These are phyloP conservation scores for Drosophila rubida DNA, from an alignment of 2,888 invertebrate species.

Conservation along the genomic window DNA sequence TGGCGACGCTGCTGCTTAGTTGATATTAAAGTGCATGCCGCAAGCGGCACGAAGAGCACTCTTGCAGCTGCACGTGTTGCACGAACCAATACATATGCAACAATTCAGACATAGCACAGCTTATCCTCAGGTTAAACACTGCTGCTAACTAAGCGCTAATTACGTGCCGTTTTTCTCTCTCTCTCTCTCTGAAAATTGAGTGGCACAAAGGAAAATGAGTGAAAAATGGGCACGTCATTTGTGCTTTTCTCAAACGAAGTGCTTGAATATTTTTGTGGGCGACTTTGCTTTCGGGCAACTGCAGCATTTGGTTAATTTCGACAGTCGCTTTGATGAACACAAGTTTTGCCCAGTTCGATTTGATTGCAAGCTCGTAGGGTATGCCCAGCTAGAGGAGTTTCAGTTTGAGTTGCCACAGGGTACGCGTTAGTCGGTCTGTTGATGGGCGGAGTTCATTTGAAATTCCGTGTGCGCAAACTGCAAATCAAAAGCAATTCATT, in stretches of 20 bases:
- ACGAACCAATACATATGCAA: no score
- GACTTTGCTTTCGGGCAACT: no score
- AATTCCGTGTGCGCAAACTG: slow-evolving; percentile 35
- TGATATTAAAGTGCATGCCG: slow-evolving; percentile 2
- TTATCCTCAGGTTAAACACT: slow-evolving; percentile 13
- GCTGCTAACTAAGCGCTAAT: slow-evolving; percentile 19
- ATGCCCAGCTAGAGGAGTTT: no score
- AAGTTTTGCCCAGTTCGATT: slow-evolving; percentile 11
- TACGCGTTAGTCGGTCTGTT: not conserved
- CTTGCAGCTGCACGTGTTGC: no score
- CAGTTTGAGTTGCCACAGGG: no score
- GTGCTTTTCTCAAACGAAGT: no score
- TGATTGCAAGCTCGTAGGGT: no score
- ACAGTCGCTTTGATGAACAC: slow-evolving; percentile 6
- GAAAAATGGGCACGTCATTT: not conserved
- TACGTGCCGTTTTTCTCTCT: not conserved
- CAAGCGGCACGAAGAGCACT: not conserved
- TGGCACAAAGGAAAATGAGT: not conserved
- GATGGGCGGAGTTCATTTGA: slow-evolving; percentile 4
- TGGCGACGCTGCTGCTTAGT: slow-evolving; percentile 10
- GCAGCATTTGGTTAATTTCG: slow-evolving; percentile 25
- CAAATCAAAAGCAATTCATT: slow-evolving; percentile 45
- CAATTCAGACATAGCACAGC: not conserved
- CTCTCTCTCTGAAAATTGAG: not conserved
- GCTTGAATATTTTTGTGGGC: no score